Evolutionary conservation across 2,797 vertebrate species (phyloP).

Genomic region (Protosalanx chinensis): DNA sequence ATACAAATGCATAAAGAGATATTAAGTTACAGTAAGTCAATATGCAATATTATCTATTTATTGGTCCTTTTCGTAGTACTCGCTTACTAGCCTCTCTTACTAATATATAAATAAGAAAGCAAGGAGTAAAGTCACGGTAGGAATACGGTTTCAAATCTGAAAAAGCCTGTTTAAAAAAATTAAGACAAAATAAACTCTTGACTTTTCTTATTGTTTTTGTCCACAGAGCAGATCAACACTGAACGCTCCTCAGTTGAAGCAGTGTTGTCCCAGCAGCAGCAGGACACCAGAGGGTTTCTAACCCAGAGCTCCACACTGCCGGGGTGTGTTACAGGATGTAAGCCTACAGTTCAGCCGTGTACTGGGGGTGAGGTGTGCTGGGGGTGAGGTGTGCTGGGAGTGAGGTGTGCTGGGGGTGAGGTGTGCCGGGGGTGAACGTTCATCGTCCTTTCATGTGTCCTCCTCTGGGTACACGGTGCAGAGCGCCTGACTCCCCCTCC

Average conservation of each 20-base stretch:
- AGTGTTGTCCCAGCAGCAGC: background rate
- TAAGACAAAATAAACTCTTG: too few species aligned
- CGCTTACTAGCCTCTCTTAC: background rate
- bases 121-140: background rate
- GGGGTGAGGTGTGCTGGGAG: too few species aligned
- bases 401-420: too few species aligned
- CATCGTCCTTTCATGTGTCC: constrained; percentile 43
- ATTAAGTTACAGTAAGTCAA: background rate
- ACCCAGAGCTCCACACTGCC: constrained; percentile 10
- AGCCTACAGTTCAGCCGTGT: constrained; percentile 40
- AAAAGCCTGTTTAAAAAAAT: constrained; percentile 7
- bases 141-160: background rate
- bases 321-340: constrained; percentile 25
- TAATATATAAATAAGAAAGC: background rate
- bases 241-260: background rate
- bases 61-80: background rate
- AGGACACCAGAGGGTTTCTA: constrained; percentile 25
- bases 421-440: constrained; percentile 48
- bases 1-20: background rate
- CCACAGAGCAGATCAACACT: constrained; percentile 13
- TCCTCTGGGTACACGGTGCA: constrained; percentile 50
- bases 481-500: constrained; percentile 60
- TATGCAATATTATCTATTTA: background rate
- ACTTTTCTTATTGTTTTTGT: constrained; percentile 1
- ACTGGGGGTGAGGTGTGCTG: too few species aligned